phyloP scores from a whole-genome alignment of 2,113 vertebrate species.

The Arizona elegans region DNA sequence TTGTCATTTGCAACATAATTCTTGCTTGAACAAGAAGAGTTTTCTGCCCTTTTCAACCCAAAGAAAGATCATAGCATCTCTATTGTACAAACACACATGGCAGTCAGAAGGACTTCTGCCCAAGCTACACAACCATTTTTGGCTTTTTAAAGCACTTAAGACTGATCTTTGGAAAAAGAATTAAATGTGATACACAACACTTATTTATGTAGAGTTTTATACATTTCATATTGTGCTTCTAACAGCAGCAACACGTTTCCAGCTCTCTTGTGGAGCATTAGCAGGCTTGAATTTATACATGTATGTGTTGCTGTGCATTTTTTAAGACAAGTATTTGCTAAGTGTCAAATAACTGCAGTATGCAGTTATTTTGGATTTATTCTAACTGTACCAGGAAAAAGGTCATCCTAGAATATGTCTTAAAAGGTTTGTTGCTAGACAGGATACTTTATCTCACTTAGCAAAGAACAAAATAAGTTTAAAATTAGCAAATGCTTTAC shows the following conservation, averaged over 20 bases:
- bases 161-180: not conserved
- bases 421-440: not conserved
- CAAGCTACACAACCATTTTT: too few relatives aligned
- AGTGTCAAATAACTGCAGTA: not conserved
- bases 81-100: not conserved
- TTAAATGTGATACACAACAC: not conserved
- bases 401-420: not conserved
- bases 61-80: not conserved
- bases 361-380: slow-evolving; percentile 6
- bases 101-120: not conserved
- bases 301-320: not conserved
- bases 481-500: slow-evolving; percentile 11
- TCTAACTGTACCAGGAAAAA: not conserved
- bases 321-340: not conserved
- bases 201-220: not conserved
- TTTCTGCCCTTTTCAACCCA: not conserved
- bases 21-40: not conserved
- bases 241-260: not conserved
- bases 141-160: not conserved
- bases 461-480: slow-evolving; percentile 2
- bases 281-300: not conserved
- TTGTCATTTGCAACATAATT: not conserved
- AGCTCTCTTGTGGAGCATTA: not conserved
- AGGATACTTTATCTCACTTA: not conserved
- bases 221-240: not conserved